Evolutionary conservation across 2,888 invertebrate genomes (phyloP).

Genomic region (Megamerina dolium): DNA sequence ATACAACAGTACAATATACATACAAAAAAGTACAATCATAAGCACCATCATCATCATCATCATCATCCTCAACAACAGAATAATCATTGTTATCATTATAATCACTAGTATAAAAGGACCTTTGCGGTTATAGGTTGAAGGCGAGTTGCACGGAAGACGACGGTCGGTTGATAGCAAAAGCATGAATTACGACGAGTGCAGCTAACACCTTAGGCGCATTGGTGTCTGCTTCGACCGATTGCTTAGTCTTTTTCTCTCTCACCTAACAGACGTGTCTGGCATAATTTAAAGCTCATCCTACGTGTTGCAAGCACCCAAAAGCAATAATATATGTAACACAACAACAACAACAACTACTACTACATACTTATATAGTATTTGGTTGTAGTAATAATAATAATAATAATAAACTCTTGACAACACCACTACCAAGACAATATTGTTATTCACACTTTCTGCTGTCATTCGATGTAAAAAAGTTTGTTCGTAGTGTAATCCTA

Average conservation of each 20-base stretch:
- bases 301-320: too few relatives aligned
- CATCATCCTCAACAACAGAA: neutral
- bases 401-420: neutral
- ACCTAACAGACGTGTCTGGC: conserved; percentile 31
- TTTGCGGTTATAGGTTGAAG: conserved; percentile 4
- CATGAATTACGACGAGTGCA: conserved; percentile 15
- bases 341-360: too few relatives aligned
- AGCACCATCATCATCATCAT: conserved; percentile 7
- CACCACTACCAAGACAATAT: neutral
- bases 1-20: too few relatives aligned
- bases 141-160: neutral
- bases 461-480: too few relatives aligned
- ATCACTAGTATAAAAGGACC: conserved; percentile 2
- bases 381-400: too few relatives aligned
- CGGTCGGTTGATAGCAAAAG: neutral
- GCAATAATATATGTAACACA: too few relatives aligned
- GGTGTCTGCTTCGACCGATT: too few relatives aligned
- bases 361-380: too few relatives aligned
- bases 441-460: too few relatives aligned
- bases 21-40: too few relatives aligned
- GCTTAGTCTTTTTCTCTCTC: too few relatives aligned
- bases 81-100: neutral
- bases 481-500: too few relatives aligned
- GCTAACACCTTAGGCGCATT: conserved; percentile 27
- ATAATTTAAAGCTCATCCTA: conserved; percentile 19